A percentile compares a stretch with the other conserved stretches of the same genome.
phyloP scores from a whole-genome alignment of 2,888 invertebrate species.

The Gryllus longicercus region DNA sequence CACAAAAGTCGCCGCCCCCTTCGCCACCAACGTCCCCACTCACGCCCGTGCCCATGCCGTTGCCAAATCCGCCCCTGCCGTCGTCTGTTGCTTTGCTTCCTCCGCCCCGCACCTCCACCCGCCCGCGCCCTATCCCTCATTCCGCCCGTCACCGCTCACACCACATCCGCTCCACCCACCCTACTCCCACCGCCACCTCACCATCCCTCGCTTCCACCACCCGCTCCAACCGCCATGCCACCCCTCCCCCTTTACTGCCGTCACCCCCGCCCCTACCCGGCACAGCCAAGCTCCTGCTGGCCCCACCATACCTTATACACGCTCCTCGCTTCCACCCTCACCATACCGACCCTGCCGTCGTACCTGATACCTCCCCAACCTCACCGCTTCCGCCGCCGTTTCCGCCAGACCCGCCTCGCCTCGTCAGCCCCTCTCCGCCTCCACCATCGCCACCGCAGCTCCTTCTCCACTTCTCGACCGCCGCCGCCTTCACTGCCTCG shows the following conservation, averaged over 20 bases:
- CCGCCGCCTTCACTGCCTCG: not conserved
- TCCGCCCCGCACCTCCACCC: constrained; percentile 4
- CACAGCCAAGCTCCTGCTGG: not conserved
- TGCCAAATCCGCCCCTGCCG: no score
- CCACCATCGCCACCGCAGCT: not conserved
- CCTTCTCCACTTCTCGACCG: not conserved
- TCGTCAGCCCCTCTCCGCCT: no score
- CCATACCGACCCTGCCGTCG: no score
- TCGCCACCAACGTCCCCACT: not conserved
- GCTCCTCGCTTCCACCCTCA: no score
- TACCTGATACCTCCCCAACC: no score
- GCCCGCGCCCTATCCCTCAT: not conserved
- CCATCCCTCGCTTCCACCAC: not conserved
- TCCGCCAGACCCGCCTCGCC: no score
- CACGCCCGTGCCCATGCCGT: no score
- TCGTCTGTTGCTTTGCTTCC: no score
- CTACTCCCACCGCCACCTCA: not conserved
- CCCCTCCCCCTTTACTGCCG: not conserved
- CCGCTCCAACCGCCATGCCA: not conserved
- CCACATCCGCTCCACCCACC: not conserved
- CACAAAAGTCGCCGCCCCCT: constrained; percentile 19
- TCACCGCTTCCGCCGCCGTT: no score
- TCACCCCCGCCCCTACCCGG: not conserved
- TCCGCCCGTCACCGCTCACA: not conserved
- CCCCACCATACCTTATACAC: no score